Evolutionary conservation across 2,797 vertebrate species (phyloP).

Genomic region (Enteromius unitaeniatus): DNA sequence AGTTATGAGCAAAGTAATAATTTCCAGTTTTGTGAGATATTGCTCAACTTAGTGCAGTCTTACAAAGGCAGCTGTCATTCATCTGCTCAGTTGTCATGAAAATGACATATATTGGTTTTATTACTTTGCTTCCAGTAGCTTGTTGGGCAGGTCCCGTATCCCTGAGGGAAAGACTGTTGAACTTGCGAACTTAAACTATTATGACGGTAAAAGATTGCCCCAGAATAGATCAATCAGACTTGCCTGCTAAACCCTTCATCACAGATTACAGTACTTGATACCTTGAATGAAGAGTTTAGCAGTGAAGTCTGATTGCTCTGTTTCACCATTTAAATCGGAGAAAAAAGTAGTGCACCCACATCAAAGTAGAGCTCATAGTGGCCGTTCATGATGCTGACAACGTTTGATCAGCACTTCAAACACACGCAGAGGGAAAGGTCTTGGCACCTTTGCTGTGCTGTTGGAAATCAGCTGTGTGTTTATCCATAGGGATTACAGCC

Average conservation of each 20-base stretch:
- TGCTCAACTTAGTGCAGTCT: background rate
- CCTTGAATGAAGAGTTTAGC: background rate
- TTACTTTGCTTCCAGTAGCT: constrained; percentile 18
- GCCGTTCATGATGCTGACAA: background rate
- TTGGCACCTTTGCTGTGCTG: constrained; percentile 58
- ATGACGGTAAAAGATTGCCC: constrained; percentile 7
- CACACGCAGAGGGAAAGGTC: background rate
- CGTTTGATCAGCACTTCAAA: background rate
- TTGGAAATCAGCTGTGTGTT: constrained; percentile 63
- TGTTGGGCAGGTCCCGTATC: background rate
- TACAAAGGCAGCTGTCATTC: constrained; percentile 17
- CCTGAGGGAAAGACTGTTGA: constrained; percentile 22
- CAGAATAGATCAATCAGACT: background rate
- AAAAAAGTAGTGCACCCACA: background rate
- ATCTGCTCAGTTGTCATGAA: constrained; percentile 2
- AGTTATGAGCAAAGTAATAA: background rate
- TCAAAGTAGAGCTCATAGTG: background rate
- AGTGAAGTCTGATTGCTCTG: background rate
- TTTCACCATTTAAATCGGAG: background rate
- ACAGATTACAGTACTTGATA: background rate
- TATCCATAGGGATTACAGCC: constrained; percentile 69
- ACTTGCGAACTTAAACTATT: constrained; percentile 12
- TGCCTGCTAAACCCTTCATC: background rate
- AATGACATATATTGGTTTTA: constrained; percentile 27
- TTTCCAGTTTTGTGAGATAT: background rate